Evolutionary conservation across 2,797 vertebrate genomes (phyloP).

Genomic region (Anas bahamensis): DNA sequence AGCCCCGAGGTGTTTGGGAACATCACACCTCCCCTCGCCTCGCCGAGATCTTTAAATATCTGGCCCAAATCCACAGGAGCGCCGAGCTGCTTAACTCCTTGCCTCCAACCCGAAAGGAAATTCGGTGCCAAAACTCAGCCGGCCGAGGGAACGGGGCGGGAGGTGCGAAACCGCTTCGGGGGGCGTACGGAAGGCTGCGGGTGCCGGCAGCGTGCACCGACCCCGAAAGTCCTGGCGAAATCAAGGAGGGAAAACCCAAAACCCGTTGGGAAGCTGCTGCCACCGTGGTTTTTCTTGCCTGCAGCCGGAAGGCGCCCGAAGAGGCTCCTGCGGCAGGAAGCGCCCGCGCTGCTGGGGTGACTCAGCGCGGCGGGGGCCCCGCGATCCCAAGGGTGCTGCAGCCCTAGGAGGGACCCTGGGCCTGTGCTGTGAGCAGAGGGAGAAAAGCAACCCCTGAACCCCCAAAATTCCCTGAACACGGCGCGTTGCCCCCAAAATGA

Average conservation of each 20-base stretch:
- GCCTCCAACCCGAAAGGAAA: neutral
- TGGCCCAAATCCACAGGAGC: constrained; percentile 59
- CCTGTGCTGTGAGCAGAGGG: neutral
- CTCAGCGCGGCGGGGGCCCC: too few relatives aligned
- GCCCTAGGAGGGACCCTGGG: neutral
- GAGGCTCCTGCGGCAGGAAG: too few relatives aligned
- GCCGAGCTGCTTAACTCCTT: constrained; percentile 39
- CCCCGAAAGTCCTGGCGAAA: neutral
- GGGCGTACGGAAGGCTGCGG: neutral
- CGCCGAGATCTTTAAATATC: constrained; percentile 68
- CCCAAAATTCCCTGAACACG: fast-evolving
- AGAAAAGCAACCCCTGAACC: neutral
- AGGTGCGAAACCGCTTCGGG: fast-evolving
- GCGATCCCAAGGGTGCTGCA: neutral
- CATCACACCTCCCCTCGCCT: constrained; percentile 54
- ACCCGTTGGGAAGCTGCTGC: neutral
- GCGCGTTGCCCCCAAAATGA: too few relatives aligned
- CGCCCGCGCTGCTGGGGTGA: too few relatives aligned
- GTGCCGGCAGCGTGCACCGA: too few relatives aligned
- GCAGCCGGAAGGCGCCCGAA: too few relatives aligned
- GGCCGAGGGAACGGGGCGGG: fast-evolving
- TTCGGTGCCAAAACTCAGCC: neutral
- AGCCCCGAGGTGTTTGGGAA: constrained; percentile 58
- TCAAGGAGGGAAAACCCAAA: neutral
- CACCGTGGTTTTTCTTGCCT: neutral